Conservation (phyloP, 2,888 invertebrate genomes). For the Tetranychus truncatus region DNA sequence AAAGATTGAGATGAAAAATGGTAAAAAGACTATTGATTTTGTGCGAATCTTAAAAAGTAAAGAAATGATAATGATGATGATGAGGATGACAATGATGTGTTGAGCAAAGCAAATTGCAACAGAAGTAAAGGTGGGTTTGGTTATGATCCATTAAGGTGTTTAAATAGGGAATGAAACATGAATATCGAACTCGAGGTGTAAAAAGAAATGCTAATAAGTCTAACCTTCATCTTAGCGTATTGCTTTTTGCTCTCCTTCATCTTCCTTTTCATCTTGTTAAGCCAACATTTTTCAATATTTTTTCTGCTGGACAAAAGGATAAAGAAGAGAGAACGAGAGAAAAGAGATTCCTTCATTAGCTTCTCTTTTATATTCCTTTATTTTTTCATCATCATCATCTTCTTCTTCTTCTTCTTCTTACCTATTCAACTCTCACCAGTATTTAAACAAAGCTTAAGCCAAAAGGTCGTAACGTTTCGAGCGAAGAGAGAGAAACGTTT, state of each 20-base stretch:
- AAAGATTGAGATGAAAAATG: neutral
- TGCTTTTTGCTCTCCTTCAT: neutral
- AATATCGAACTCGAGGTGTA: neutral
- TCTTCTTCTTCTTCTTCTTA: neutral
- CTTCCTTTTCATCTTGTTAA: neutral
- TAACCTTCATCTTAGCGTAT: neutral
- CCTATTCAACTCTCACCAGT: neutral
- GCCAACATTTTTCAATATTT: neutral
- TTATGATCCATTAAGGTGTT: neutral
- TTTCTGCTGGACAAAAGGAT: too few species aligned
- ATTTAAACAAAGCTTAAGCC: neutral
- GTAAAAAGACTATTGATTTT: neutral
- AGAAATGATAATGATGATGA: neutral
- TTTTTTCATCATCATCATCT: neutral
- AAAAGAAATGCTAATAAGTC: neutral
- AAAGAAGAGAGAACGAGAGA: neutral
- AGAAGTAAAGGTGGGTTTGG: neutral
- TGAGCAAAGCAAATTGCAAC: neutral
- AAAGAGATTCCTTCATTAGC: neutral
- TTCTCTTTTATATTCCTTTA: neutral
- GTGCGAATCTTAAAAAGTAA: neutral
- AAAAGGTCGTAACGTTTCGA: too few species aligned
- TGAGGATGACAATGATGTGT: neutral
- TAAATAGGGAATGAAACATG: neutral
- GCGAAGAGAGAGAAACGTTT: neutral